These are phyloP conservation scores for Drosophila nikananu DNA, from an alignment of 1,140 invertebrate species.

Conservation along the genomic window DNA sequence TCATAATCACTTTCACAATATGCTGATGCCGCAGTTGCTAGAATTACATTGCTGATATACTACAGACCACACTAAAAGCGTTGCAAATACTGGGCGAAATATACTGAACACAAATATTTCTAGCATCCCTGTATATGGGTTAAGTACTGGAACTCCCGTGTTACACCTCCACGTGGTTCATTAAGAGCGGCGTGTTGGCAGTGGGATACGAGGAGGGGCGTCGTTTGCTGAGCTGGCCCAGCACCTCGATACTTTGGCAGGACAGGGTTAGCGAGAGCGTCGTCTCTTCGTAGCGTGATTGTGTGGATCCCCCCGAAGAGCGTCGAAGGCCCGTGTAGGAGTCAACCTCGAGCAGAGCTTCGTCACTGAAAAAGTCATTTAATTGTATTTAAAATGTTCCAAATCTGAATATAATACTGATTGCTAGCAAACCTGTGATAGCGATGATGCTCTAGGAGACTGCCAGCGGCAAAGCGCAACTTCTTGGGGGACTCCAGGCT, in stretches of 20 bases:
- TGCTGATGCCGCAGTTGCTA: conserved; percentile 57
- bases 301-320: conserved; percentile 77
- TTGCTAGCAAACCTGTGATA: conserved; percentile 85
- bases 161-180: conserved; percentile 79
- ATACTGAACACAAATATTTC: conserved; percentile 58
- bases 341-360: conserved; percentile 87
- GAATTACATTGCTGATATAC: conserved; percentile 18
- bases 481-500: conserved; percentile 93
- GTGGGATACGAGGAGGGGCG: conserved; percentile 79
- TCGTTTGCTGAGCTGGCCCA: conserved; percentile 55
- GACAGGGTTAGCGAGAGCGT: conserved; percentile 84
- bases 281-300: conserved; percentile 79
- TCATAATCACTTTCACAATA: conserved; percentile 82
- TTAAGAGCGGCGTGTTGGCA: conserved; percentile 77
- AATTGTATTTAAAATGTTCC: neutral
- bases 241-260: conserved; percentile 85
- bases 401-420: too few species aligned
- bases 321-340: conserved; percentile 82
- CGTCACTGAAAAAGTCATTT: conserved; percentile 85
- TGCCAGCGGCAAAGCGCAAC: conserved; percentile 90
- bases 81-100: conserved; percentile 51
- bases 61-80: conserved; percentile 63
- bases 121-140: conserved; percentile 52
- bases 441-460: conserved; percentile 88
- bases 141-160: conserved; percentile 9